phyloP scores from a whole-genome alignment of 2,113 vertebrate genomes.

The Natator depressus region DNA sequence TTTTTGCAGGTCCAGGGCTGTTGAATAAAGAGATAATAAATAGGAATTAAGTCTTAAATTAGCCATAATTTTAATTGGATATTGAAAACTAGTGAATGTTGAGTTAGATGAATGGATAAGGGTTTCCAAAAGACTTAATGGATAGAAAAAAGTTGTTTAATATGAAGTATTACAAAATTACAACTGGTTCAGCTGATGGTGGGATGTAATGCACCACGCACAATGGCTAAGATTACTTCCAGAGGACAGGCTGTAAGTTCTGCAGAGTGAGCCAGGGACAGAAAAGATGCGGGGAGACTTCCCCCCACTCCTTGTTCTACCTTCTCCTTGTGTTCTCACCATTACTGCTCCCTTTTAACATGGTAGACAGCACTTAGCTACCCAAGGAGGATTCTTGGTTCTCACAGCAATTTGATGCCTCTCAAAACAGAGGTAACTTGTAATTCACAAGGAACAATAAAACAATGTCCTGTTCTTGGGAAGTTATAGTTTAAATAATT shows the following conservation, averaged over 20 bases:
- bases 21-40: background rate
- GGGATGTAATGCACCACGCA: background rate
- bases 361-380: background rate
- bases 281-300: background rate
- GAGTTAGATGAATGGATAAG: background rate
- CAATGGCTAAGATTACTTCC: background rate
- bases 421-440: background rate
- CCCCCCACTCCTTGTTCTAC: background rate
- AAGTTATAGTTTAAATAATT: background rate
- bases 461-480: background rate
- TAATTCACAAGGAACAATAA: background rate
- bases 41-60: background rate
- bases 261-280: background rate
- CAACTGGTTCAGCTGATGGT: background rate
- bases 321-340: background rate
- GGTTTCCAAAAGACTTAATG: background rate
- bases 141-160: background rate
- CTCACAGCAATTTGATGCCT: background rate
- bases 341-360: background rate
- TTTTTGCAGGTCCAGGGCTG: background rate
- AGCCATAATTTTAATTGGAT: background rate
- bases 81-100: background rate
- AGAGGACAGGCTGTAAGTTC: background rate
- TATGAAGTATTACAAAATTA: background rate
- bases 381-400: background rate